Evolutionary conservation across 2,113 vertebrate genomes (phyloP).

Genomic region (Coregonus clupeaformis): DNA sequence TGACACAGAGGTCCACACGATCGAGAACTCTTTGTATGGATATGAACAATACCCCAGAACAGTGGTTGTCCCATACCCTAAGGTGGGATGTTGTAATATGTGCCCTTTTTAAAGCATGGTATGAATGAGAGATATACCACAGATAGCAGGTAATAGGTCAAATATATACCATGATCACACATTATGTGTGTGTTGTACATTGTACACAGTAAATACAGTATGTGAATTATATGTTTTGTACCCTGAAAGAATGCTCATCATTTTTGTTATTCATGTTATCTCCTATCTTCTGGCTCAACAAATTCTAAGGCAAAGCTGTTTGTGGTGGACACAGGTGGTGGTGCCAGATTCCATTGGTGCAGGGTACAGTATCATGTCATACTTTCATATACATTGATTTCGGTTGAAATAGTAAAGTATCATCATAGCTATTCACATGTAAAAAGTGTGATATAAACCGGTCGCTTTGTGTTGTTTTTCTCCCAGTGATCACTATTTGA

Average conservation of each 20-base stretch:
- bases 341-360: constrained; percentile 77
- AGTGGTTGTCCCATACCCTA: constrained; percentile 88
- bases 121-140: not conserved
- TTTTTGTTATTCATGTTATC: constrained; percentile 1
- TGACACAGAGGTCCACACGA: constrained; percentile 83
- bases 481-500: constrained; percentile 90
- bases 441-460: constrained; percentile 19
- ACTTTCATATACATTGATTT: not conserved
- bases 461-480: constrained; percentile 50
- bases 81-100: constrained; percentile 74
- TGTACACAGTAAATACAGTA: too few relatives aligned
- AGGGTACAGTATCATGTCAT: constrained; percentile 72
- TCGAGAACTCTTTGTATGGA: constrained; percentile 90
- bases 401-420: not conserved
- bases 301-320: constrained; percentile 86
- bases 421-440: too few relatives aligned
- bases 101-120: constrained; percentile 2
- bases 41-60: constrained; percentile 89
- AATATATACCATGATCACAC: too few relatives aligned
- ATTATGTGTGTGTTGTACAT: too few relatives aligned
- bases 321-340: constrained; percentile 80
- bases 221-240: not conserved
- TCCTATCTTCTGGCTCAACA: constrained; percentile 80
- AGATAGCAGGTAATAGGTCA: not conserved
- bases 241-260: not conserved